Evolutionary conservation across 2,797 vertebrate genomes (phyloP).

Genomic region (Pseudocheirus occidentalis): DNA sequence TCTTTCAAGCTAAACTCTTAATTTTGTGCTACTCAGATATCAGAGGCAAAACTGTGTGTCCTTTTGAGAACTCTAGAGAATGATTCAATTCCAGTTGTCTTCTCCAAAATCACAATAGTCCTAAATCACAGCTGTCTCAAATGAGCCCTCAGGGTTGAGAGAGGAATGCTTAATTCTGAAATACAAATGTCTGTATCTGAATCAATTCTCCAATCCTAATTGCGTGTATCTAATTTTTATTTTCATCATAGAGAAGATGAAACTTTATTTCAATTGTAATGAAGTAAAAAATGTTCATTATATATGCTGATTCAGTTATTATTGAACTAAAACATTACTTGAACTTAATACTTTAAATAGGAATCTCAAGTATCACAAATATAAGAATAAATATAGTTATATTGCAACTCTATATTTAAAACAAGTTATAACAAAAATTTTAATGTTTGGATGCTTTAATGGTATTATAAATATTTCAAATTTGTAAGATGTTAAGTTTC

Average conservation of each 20-base stretch:
- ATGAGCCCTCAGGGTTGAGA: background rate
- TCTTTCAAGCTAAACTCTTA: background rate
- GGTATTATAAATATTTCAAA: background rate
- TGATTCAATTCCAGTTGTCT: background rate
- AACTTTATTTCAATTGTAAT: background rate
- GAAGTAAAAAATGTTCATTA: background rate
- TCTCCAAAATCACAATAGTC: background rate
- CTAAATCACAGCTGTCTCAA: background rate
- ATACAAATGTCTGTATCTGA: background rate
- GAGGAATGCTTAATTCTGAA: background rate
- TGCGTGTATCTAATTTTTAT: background rate
- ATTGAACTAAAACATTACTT: slow-evolving; percentile 4
- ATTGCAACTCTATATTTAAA: background rate
- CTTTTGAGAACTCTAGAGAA: background rate
- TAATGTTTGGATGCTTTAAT: background rate
- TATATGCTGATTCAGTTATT: slow-evolving; percentile 9
- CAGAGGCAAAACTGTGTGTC: too few species aligned
- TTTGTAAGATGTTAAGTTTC: background rate
- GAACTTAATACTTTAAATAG: background rate
- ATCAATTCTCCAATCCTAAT: background rate
- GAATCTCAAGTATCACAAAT: background rate
- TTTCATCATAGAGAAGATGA: background rate
- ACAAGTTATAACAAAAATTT: background rate
- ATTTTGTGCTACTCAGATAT: background rate
- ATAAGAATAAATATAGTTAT: background rate